Percentiles rank a stretch among this genome's conserved stretches.
Evolutionary conservation across 2,888 invertebrate species (phyloP).

Genomic region (Leistus spinibarbis): DNA sequence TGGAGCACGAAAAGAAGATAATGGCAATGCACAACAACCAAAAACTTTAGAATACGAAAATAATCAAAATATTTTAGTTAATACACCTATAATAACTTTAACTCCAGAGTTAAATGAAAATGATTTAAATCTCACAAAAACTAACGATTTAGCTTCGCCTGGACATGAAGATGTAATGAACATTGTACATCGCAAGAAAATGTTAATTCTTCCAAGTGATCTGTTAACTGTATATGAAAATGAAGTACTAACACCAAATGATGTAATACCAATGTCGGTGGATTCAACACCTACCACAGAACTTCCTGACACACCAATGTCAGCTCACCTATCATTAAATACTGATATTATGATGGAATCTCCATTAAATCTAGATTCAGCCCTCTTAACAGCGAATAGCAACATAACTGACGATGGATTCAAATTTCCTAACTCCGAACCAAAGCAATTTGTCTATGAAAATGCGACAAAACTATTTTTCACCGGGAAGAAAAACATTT

Average conservation of each 20-base stretch:
- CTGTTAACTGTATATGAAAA: slow-evolving; percentile 21
- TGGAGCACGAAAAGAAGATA: too few species aligned
- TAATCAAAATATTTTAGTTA: neutral
- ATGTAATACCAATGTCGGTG: slow-evolving; percentile 53
- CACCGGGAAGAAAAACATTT: slow-evolving; percentile 21
- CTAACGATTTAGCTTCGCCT: slow-evolving; percentile 25
- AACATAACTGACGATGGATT: slow-evolving; percentile 61
- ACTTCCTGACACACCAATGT: slow-evolving; percentile 10
- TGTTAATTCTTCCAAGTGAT: slow-evolving; percentile 32
- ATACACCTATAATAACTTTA: neutral
- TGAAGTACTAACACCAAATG: neutral
- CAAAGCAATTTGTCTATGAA: slow-evolving; percentile 42
- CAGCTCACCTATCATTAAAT: slow-evolving; percentile 16
- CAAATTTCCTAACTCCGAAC: slow-evolving; percentile 58
- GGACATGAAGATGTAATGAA: slow-evolving; percentile 40
- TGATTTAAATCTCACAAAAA: neutral
- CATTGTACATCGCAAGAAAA: slow-evolving; percentile 37
- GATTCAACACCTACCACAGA: slow-evolving; percentile 51
- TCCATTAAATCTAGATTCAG: slow-evolving; percentile 10
- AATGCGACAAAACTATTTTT: slow-evolving; percentile 13
- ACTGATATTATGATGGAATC: slow-evolving; percentile 22
- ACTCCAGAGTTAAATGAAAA: neutral
- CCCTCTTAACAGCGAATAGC: slow-evolving; percentile 53
- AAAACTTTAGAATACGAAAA: neutral
- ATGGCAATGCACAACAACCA: neutral